phyloP scores from a whole-genome alignment of 2,113 vertebrate genomes.

The Percopsis transmontana region DNA sequence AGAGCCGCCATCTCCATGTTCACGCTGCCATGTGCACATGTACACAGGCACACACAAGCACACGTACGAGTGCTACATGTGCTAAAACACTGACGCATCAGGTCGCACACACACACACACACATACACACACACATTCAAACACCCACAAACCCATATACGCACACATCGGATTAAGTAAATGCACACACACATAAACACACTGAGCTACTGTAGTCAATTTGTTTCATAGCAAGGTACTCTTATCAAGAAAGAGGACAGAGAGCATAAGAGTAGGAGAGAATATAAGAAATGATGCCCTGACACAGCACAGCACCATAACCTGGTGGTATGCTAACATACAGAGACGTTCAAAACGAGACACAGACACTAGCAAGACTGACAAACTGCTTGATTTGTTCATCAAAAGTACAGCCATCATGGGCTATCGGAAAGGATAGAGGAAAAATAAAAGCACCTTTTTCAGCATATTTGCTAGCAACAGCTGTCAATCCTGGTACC shows the following conservation, averaged over 20 bases:
- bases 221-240: conserved; percentile 5
- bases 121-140: neutral
- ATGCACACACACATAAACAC: neutral
- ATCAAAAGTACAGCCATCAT: no score
- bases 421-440: no score
- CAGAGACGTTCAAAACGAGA: neutral
- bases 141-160: neutral
- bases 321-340: neutral
- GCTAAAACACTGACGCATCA: neutral
- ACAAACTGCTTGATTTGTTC: no score
- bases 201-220: conserved; percentile 4
- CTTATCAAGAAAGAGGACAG: conserved; percentile 6
- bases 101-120: conserved; percentile 3
- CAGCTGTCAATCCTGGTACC: no score
- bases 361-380: neutral
- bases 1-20: conserved; percentile 37
- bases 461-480: no score
- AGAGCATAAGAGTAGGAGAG: neutral
- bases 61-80: neutral
- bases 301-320: neutral
- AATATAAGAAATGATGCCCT: neutral
- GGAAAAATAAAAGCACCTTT: no score
- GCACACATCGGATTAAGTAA: no score
- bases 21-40: conserved; percentile 16
- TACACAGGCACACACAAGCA: conserved; percentile 4